phyloP scores from a whole-genome alignment of 2,888 invertebrate species.

The Caenorhabditis sp. region DNA sequence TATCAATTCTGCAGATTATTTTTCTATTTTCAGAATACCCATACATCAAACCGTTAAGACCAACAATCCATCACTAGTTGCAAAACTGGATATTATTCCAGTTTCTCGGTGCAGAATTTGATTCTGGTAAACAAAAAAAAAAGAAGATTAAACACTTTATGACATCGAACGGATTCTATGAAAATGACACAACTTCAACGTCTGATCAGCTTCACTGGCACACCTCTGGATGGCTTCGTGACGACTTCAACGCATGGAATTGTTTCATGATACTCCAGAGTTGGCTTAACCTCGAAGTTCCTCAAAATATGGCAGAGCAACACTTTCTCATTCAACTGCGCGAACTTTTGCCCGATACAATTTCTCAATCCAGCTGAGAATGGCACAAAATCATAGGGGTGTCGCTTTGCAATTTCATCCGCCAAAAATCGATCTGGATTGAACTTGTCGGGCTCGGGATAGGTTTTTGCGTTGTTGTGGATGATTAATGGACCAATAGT shows the following conservation, averaged over 20 bases:
- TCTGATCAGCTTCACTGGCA: conserved; percentile 10
- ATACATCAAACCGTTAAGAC: no score
- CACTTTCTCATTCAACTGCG: conserved; percentile 72
- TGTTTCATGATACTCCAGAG: neutral
- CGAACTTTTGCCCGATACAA: conserved; percentile 72
- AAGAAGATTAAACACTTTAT: neutral
- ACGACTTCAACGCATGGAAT: conserved; percentile 12
- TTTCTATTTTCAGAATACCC: no score
- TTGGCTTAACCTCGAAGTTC: conserved; percentile 14
- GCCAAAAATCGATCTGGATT: conserved; percentile 73
- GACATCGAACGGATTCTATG: no score
- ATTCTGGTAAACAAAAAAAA: no score
- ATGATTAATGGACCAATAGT: conserved; percentile 39
- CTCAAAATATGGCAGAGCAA: conserved; percentile 13
- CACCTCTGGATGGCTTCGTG: conserved; percentile 18
- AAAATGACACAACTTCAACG: neutral
- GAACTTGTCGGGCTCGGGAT: conserved; percentile 71
- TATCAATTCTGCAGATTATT: no score
- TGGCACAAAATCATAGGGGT: conserved; percentile 65
- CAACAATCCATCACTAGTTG: no score
- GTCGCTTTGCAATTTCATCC: conserved; percentile 66
- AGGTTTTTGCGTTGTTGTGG: conserved; percentile 25
- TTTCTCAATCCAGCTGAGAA: conserved; percentile 68
- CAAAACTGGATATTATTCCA: no score
- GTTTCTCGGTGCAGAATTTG: no score